A percentile compares a stretch with the other conserved stretches of the same genome.
phyloP scores from a whole-genome alignment of 2,797 vertebrate genomes.

The Clarias pachynema region DNA sequence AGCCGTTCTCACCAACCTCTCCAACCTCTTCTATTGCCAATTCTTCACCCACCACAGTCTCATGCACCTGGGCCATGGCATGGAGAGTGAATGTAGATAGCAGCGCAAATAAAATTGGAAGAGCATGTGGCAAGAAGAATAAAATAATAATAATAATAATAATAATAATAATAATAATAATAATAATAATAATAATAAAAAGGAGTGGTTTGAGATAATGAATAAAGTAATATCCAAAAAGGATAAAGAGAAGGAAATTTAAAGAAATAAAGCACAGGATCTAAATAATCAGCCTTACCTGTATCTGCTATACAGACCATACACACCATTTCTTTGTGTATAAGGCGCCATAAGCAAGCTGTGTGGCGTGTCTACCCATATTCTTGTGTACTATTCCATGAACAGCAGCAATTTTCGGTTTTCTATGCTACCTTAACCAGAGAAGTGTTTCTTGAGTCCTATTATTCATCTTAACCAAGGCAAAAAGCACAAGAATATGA shows the following conservation, averaged over 20 bases:
- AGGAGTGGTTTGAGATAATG: conserved; percentile 35
- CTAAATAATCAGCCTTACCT: conserved; percentile 76
- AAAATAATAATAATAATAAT: neutral
- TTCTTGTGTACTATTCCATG: conserved; percentile 35
- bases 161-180: neutral
- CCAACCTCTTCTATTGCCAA: conserved; percentile 65
- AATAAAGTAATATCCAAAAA: conserved; percentile 26
- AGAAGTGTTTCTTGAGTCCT: neutral
- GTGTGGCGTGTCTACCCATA: conserved; percentile 35
- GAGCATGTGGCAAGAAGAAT: conserved; percentile 39
- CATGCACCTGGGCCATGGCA: conserved; percentile 66
- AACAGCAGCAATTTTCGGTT: neutral
- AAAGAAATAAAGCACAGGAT: conserved; percentile 62
- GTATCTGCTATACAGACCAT: conserved; percentile 55
- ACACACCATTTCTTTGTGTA: neutral
- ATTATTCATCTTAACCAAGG: neutral
- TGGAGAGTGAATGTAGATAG: conserved; percentile 23
- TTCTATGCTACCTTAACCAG: neutral
- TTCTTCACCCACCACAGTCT: conserved; percentile 66
- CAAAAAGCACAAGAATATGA: conserved; percentile 11
- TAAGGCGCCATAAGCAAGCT: neutral
- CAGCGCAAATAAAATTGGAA: conserved; percentile 6
- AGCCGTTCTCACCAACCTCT: conserved; percentile 67
- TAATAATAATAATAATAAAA: neutral
- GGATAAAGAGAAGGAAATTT: conserved; percentile 3